Percentiles rank a stretch among this genome's conserved stretches.
Conservation (phyloP, 2,888 invertebrate species). For the Calameuta pallipes region DNA sequence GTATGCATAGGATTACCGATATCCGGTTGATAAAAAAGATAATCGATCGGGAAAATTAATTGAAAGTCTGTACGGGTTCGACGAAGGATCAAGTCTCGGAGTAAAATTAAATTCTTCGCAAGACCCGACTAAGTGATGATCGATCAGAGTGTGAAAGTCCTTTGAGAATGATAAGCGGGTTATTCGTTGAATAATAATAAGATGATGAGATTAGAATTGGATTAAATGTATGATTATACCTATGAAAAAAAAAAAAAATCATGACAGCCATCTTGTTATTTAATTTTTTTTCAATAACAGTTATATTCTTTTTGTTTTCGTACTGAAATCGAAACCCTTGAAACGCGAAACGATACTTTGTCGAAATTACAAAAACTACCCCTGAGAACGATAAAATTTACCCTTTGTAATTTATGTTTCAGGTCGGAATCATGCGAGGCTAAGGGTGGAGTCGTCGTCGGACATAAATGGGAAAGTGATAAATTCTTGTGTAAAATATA, state of each 20-base stretch:
- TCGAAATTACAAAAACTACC: background rate
- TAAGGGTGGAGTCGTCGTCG: background rate
- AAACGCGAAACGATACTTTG: background rate
- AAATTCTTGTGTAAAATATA: background rate
- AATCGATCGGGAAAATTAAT: background rate
- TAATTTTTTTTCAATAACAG: background rate
- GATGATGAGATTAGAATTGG: background rate
- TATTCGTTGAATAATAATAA: background rate
- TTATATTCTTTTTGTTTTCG: no score
- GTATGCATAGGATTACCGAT: background rate
- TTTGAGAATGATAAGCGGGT: background rate
- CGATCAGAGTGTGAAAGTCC: background rate
- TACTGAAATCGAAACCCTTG: background rate
- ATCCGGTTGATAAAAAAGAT: background rate
- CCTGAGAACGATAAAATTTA: background rate
- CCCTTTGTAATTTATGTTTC: background rate
- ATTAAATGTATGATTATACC: background rate
- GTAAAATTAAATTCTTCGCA: constrained; percentile 35
- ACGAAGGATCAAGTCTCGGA: background rate
- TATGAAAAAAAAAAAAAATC: background rate
- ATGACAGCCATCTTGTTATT: background rate
- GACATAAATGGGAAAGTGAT: background rate
- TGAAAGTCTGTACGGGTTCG: background rate
- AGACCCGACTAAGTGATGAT: constrained; percentile 3
- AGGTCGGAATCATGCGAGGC: background rate